These are phyloP conservation scores for Drosophila kuntzei DNA, from an alignment of 2,888 invertebrate species.

Conservation along the genomic window DNA sequence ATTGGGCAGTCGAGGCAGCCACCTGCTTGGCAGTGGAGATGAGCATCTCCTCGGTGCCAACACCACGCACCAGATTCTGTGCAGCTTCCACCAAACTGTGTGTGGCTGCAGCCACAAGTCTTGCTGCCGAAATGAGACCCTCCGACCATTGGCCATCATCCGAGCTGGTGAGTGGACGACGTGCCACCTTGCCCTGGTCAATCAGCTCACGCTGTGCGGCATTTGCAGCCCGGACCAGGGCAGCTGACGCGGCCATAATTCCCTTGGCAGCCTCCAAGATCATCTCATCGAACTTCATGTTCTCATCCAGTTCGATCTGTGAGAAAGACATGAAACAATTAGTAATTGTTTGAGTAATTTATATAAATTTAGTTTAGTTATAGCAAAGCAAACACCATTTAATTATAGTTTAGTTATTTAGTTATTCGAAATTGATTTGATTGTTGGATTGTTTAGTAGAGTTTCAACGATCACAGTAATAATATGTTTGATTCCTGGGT, in stretches of 20 bases:
- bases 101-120: constrained; percentile 98
- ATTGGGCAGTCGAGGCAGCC: constrained; percentile 98
- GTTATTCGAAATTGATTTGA: constrained; percentile 31
- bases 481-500: constrained; percentile 99
- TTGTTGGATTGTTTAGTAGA: constrained; percentile 76
- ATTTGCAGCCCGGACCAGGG: constrained; percentile 97
- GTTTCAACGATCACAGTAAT: constrained; percentile 89
- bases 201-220: constrained; percentile 98
- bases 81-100: constrained; percentile 99
- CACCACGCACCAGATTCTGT: constrained; percentile 96
- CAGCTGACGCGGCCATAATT: constrained; percentile 98
- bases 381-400: constrained; percentile 53
- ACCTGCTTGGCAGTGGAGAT: constrained; percentile 98
- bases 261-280: constrained; percentile 99
- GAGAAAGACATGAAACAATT: background rate
- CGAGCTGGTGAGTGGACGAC: constrained; percentile 92
- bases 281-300: constrained; percentile 99
- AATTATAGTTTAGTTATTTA: constrained; percentile 36
- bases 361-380: background rate
- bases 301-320: constrained; percentile 89
- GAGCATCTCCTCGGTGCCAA: constrained; percentile 96
- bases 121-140: constrained; percentile 97
- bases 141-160: constrained; percentile 99
- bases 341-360: background rate
- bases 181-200: constrained; percentile 94